A percentile compares a stretch with the other conserved stretches of the same genome.
These are phyloP conservation scores for Gryllus bimaculatus DNA, from an alignment of 1,140 invertebrate species.

Conservation along the genomic window DNA sequence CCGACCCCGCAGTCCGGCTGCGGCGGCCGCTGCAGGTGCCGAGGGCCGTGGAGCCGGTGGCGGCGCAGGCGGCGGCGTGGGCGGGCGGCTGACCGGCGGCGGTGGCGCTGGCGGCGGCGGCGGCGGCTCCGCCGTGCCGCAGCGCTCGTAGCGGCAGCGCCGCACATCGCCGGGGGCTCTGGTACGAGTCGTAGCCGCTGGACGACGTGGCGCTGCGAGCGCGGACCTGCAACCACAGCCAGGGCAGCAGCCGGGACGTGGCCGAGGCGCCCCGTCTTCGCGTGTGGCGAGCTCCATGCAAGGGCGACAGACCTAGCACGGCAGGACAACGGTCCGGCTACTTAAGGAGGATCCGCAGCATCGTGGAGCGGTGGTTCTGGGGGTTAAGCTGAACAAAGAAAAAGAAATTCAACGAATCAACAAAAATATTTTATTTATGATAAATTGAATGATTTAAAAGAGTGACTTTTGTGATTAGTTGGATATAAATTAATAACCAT, in stretches of 20 bases:
- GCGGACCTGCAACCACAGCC: background rate
- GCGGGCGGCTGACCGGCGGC: too few relatives aligned
- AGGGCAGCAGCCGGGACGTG: background rate
- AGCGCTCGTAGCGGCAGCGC: constrained; percentile 24
- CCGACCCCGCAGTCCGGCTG: background rate
- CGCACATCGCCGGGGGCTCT: constrained; percentile 30
- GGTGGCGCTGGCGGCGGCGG: too few relatives aligned
- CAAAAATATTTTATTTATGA: background rate
- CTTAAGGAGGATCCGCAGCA: background rate
- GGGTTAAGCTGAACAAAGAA: background rate
- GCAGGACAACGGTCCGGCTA: background rate
- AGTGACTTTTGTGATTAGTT: too few relatives aligned
- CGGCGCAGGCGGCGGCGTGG: background rate
- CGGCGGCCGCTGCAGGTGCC: background rate
- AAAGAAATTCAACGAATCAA: background rate
- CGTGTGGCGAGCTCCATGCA: background rate
- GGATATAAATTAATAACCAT: too few relatives aligned
- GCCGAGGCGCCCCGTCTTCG: too few relatives aligned
- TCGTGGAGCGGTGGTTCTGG: background rate
- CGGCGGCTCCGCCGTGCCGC: too few relatives aligned
- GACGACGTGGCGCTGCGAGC: constrained; percentile 27
- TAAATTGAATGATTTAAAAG: too few relatives aligned
- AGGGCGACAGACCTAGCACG: background rate
- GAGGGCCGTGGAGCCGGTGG: background rate
- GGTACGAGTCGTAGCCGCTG: constrained; percentile 32